Evolutionary conservation across 2,797 vertebrate genomes (phyloP), one percentile per base, ranked within the genome.

Genomic region (Esox masquinongy): DNA sequence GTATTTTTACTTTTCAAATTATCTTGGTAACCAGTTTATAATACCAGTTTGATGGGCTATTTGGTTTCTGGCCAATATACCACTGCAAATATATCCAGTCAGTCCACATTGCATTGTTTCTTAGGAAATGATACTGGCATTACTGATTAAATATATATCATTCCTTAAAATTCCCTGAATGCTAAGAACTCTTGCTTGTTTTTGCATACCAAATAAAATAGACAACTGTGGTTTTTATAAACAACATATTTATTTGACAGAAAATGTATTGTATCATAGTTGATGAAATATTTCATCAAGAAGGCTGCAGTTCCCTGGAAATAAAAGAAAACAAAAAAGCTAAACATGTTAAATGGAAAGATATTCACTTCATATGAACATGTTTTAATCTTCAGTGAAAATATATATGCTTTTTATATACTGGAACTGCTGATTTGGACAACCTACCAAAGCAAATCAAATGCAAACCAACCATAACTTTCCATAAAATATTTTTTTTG

Each of bases 291-390:
- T 70, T 3, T 70, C 2, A 2, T 49, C 14, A 29, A 29, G 26
- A 0, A 15, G 3, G 16, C 31, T 26, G 0, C 31, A 64, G 63
- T 73, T 74, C 78, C 47, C 49, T 79, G 61, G 64, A 73, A 79
- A 22, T 59, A 71, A 56, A 64, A 64, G 2, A 6, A 31, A 64
- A 26, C 2, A 31, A 29, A 63, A 31, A 31, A 31, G 29, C 29
- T 1, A 29, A 64, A 31, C 5, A 31, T 1, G 39, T 64, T 31
- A 31, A 64, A 29, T 17, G 26, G 26, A 29, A 64, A 26, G 19
- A 53, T 53, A 22, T 56, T 9, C 6, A n/a, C 8, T n/a, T 22
- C 5, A n/a, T 6, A 12, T 22, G 53, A 56, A 56, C 9, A 22
- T 19, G 19, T 56, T 56, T 22, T n/a, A 22, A n/a, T 22, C 19